Base-by-base conservation (phyloP, 2,888 invertebrate species). In the Chrysomela aeneicollis region DNA sequence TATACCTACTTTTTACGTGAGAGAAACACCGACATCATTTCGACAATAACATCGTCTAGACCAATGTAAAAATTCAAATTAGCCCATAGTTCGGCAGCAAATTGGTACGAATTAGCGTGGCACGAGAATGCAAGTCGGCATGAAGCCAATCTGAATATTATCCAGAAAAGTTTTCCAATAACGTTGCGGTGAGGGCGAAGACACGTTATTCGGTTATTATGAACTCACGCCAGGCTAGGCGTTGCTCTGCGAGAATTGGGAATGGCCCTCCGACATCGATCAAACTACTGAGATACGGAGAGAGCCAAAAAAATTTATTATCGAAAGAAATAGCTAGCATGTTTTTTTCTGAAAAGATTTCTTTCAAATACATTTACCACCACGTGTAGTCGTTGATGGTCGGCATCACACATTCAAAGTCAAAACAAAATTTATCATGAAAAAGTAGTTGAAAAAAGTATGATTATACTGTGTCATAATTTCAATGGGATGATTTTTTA, bases 61-160 rank as follows among this genome's bases (percentile, higher is more conserved):
- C 32, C 57, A 62, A 63, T 52, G 55, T 61, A 63, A 66, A 66
- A 66, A 66, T 66, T 66, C 63, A 66, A 66, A 66, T 66, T 15
- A 59, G 59, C 51, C 35, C 52, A 42, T 52, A 59, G 59, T 67
- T 61, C 51, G 42, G 55, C 55, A 61, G 63, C 63, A 66, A 66
- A 66, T 68, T 68, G 64, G 50, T 64, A 67, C 60, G 63, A 67
- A 67, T 67, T 69, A 67, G 54, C 51, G 54, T 59, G 53, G 70
- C 71, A 71, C 68, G 68, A 68, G 65, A 71, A 70, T 70, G 64
- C 70, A 68, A 66, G 71, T 59, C 60, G 66, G 68, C 67, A 70
- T 70, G 67, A 67, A 71, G 54, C 59, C 65, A 65, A 71, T 70
- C 67, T 65, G 71, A 71, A 71, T 71, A 70, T 50, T 66, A 70